phyloP scores from a whole-genome alignment of 2,113 vertebrate species.

The Heterotilapia buettikoferi region DNA sequence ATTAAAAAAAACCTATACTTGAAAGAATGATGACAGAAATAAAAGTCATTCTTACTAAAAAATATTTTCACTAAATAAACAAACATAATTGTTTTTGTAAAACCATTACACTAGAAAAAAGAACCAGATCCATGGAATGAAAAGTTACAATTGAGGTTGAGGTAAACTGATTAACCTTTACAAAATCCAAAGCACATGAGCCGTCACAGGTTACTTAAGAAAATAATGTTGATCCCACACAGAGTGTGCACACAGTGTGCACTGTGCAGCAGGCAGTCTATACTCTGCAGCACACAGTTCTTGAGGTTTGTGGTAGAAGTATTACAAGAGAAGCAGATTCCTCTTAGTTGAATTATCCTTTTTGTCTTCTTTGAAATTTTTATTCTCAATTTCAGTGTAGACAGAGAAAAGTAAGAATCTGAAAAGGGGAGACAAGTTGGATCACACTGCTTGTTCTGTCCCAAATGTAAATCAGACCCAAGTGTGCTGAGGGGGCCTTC shows the following conservation, averaged over 20 bases:
- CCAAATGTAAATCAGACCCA: not conserved
- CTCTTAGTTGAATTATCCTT: slow-evolving; percentile 25
- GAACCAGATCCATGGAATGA: not conserved
- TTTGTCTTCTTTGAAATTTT: not conserved
- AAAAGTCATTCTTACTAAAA: not conserved
- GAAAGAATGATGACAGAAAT: not conserved
- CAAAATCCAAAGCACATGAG: not conserved
- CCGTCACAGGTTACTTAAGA: not conserved
- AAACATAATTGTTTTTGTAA: not conserved
- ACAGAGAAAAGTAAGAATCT: not conserved
- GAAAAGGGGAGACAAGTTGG: not conserved
- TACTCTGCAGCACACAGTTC: not conserved
- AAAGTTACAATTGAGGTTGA: not conserved
- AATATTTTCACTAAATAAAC: not conserved
- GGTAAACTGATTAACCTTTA: not conserved
- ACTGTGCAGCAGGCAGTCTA: not conserved
- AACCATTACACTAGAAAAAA: not conserved
- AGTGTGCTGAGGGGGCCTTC: not conserved
- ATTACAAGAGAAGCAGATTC: slow-evolving; percentile 13
- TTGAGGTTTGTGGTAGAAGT: not conserved
- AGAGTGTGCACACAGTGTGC: not conserved
- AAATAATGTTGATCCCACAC: not conserved
- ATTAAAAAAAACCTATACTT: not conserved
- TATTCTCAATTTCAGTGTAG: not conserved
- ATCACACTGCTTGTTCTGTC: not conserved